Base-by-base conservation (phyloP, 2,888 invertebrate species). In the Eulithis prunata region DNA sequence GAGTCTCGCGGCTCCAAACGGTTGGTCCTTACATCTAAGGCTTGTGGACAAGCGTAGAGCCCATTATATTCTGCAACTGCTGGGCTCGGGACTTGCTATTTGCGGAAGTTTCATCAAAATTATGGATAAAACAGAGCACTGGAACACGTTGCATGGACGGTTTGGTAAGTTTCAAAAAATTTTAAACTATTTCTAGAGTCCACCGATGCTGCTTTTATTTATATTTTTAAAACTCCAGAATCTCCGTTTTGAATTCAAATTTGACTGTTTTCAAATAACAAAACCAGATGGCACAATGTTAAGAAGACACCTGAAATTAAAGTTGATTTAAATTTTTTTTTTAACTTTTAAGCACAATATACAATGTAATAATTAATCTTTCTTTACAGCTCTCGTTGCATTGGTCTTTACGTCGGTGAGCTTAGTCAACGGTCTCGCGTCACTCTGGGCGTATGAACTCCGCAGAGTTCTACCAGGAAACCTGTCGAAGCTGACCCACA, bases 381-480 rank as follows among this genome's bases (percentile, higher is more conserved):
- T 70, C 47, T 68, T 80, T 76, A 32, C 80, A 87, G 88, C 74
- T n/a, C 75, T 88, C 3, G 82, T 86, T n/a, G 87, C 88, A 0
- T 61, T 88, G 52, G 80, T 88, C 10, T 87, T 87, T 67, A 88
- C 88, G n/a, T 67, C 76, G 4, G 82, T 82, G 21, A 78, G 84
- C 53, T 72, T 88, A n/a, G 73, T 88, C 55, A 88, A 86, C 53
- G 88, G 88, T 0, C 14, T 86, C 0, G 59, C 83, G 21, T 86
- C 88, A 1, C 78, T 86, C n/a, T 88, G 83, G 75, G 82, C 85
- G 1, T 78, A 75, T 55, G 87, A 87, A 65, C 71, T 84, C 11
- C 77, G 86, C 7, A 77, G 70, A 41, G 76, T 71, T 61, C 62
- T 88, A 11, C 82, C 83, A 5, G 76, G 75, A 2, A 86, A 80